phyloP scores from a whole-genome alignment of 2,113 vertebrate species.

The Peromyscus californicus region DNA sequence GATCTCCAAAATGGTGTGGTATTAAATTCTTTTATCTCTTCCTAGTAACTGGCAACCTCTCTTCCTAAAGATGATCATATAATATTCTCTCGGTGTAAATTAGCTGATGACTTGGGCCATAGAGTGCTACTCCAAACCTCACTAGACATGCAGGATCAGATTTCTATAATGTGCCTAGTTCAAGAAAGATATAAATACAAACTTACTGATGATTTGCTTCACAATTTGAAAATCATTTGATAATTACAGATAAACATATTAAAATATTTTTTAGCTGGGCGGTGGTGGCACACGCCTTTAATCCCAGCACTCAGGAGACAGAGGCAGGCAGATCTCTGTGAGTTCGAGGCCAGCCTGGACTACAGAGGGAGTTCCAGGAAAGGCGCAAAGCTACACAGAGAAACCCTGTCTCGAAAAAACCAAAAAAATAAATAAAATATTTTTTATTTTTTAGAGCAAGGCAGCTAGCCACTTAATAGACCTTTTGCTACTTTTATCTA shows the following conservation, averaged over 20 bases:
- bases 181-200: neutral
- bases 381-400: too few relatives aligned
- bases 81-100: neutral
- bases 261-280: neutral
- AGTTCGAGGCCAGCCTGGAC: too few relatives aligned
- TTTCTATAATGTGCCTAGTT: neutral
- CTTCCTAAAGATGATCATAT: neutral
- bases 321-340: too few relatives aligned
- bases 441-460: neutral
- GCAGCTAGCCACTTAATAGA: neutral
- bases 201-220: neutral
- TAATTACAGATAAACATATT: neutral
- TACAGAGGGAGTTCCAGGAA: too few relatives aligned
- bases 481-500: neutral
- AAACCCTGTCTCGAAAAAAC: too few relatives aligned
- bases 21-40: neutral
- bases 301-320: too few relatives aligned
- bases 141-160: neutral
- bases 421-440: neutral
- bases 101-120: neutral
- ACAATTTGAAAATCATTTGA: neutral
- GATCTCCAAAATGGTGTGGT: neutral
- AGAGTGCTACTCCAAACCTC: neutral
- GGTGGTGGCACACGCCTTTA: too few relatives aligned
- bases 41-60: neutral